Base-by-base conservation (phyloP, 2,113 vertebrate species). In the Entomyzon cyanotis region DNA sequence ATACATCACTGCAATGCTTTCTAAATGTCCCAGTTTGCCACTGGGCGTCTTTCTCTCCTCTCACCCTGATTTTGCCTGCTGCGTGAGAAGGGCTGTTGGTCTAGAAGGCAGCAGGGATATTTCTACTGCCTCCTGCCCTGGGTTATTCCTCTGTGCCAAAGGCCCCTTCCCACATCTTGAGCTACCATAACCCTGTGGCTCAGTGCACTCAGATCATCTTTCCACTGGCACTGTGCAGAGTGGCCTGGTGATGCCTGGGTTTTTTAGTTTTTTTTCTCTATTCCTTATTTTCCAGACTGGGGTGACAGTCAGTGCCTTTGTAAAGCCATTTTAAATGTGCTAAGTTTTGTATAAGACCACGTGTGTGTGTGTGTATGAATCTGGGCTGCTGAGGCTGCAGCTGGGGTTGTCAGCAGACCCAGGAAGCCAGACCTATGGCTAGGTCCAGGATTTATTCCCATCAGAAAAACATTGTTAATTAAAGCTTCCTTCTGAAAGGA, bases 401-500 rank as follows among this genome's bases (percentile, higher is more conserved):
- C 65, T 12, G 5, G 44, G 42, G n/a, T 37, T 82, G 65, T 85
- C 74, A 68, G 64, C 42, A 71, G 79, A 85, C 60, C 35, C 42
- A 42, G 71, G 49, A 84, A 93, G 49, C 37, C 16, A 67, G 47
- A 49, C 30, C 59, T 87, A 46, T 93, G 56, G 89, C 79, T 85
- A 52, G 56, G 37, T 85, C 46, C 68, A 93, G 59, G 19, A 69
- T 85, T 82, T 78, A 92, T 92, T 90, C 73, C 78, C 7, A 9
- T 82, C 76, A 88, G 67, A 89, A 90, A 46, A 87, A 77, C 53
- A 60, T 19, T 82, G 78, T 93, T 95, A 95, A 93, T 96, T 96
- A 97, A 96, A 97, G 77, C 58, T 31, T 87, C 67, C 76, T 95
- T 70, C 78, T 93, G 79, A 95, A 94, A 97, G 94, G 86, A 92